These are phyloP conservation scores for Leptoteleia sp. DNA, from an alignment of 1,140 invertebrate species.

Conservation along the genomic window DNA sequence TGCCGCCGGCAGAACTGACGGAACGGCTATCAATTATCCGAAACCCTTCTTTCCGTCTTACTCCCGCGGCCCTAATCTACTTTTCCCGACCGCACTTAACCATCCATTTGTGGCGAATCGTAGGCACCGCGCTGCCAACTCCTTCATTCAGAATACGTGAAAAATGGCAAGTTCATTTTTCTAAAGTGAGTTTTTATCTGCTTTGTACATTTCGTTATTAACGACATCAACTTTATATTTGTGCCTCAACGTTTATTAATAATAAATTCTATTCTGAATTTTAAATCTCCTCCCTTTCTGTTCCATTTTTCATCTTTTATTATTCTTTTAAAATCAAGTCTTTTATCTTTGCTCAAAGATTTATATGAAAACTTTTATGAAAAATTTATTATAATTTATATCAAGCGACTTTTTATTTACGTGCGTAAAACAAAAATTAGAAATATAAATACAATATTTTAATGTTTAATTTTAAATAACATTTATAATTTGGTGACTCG, in stretches of 20 bases:
- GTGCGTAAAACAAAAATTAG: too few species aligned
- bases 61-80: conserved; percentile 71
- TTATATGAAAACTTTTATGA: too few species aligned
- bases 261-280: conserved; percentile 2
- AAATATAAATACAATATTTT: too few species aligned
- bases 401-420: too few species aligned
- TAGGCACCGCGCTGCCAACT: conserved; percentile 48
- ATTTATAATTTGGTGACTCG: too few species aligned
- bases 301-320: too few species aligned
- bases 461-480: too few species aligned
- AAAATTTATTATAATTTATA: too few species aligned
- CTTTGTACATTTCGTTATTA: conserved; percentile 48
- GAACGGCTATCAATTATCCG: conserved; percentile 72
- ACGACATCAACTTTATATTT: conserved; percentile 24
- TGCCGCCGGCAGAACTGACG: conserved; percentile 58
- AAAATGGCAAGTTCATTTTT: conserved; percentile 68
- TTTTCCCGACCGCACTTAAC: conserved; percentile 68
- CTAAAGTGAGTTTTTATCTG: conserved; percentile 55
- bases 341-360: too few species aligned
- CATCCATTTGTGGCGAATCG: conserved; percentile 65
- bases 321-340: too few species aligned
- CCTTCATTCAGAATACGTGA: conserved; percentile 62
- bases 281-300: background rate
- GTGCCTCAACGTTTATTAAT: conserved; percentile 3
- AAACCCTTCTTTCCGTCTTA: conserved; percentile 61